Conservation (phyloP, 1,140 invertebrate genomes). For the Macrobrachium nipponense region DNA sequence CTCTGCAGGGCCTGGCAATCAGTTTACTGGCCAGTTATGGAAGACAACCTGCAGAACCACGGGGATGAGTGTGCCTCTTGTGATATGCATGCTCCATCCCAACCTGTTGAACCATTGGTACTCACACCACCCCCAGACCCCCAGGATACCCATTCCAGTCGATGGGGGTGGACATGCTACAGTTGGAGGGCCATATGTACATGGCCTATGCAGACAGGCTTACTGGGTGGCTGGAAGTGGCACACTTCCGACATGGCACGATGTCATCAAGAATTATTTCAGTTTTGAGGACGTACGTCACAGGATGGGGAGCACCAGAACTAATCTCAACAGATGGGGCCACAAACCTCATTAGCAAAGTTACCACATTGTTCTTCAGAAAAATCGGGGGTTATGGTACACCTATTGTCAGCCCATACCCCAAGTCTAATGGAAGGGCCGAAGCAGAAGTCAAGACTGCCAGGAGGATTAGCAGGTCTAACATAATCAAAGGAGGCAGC, state of each 20-base stretch:
- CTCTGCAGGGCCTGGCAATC: not conserved
- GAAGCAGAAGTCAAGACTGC: slow-evolving; percentile 15
- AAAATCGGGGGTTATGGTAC: not conserved
- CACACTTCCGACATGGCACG: not conserved
- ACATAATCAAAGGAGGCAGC: slow-evolving; percentile 11
- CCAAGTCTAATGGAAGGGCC: slow-evolving; percentile 12
- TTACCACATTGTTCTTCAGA: not conserved
- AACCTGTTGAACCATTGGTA: not conserved
- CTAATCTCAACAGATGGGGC: slow-evolving; percentile 2
- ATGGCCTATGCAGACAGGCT: slow-evolving; percentile 21
- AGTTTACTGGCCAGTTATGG: slow-evolving; percentile 25
- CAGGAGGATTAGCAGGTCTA: slow-evolving; percentile 12
- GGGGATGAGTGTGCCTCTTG: not conserved
- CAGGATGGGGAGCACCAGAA: slow-evolving; percentile 3
- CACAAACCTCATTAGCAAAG: slow-evolving; percentile 5
- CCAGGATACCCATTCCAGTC: too few relatives aligned
- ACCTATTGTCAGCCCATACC: not conserved
- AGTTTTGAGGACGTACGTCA: not conserved
- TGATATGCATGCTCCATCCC: not conserved
- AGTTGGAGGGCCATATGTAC: slow-evolving; percentile 24
- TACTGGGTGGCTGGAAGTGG: too few relatives aligned
- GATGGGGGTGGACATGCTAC: slow-evolving; percentile 12
- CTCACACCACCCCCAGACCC: slow-evolving; percentile 4
- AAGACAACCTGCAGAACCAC: slow-evolving; percentile 2
- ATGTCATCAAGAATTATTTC: not conserved